Conservation (phyloP, 2,888 invertebrate species). For the Perithous albicinctus region DNA sequence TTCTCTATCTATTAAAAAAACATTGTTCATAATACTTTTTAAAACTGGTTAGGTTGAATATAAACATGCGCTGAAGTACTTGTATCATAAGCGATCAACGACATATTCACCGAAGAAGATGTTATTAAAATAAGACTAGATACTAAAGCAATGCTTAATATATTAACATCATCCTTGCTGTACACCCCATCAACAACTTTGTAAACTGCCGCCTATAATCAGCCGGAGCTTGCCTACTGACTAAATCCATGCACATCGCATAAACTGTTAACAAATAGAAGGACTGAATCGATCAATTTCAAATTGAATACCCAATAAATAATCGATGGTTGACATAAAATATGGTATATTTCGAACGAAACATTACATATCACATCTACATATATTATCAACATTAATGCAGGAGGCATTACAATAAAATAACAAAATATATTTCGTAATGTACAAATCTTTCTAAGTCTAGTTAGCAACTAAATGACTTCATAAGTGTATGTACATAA, state of each 20-base stretch:
- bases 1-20: too few relatives aligned
- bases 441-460: conserved; percentile 48
- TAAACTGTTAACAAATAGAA: not conserved
- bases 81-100: too few relatives aligned
- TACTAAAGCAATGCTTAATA: too few relatives aligned
- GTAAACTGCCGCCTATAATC: too few relatives aligned
- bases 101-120: too few relatives aligned
- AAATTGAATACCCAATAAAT: not conserved
- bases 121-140: too few relatives aligned
- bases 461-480: conserved; percentile 28
- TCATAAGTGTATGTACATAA: conserved; percentile 49
- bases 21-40: too few relatives aligned
- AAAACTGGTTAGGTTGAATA: too few relatives aligned
- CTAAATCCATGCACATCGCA: not conserved
- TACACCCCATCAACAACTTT: not conserved
- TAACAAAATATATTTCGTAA: conserved; percentile 51
- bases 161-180: not conserved
- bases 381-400: not conserved
- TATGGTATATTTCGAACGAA: not conserved
- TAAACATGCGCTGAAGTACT: too few relatives aligned
- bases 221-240: not conserved
- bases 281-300: not conserved
- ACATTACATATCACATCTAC: not conserved
- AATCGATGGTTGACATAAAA: conserved; percentile 1
- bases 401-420: conserved; percentile 5